Conservation (phyloP, 2,797 vertebrate species). For the Adelosebastes latens region DNA sequence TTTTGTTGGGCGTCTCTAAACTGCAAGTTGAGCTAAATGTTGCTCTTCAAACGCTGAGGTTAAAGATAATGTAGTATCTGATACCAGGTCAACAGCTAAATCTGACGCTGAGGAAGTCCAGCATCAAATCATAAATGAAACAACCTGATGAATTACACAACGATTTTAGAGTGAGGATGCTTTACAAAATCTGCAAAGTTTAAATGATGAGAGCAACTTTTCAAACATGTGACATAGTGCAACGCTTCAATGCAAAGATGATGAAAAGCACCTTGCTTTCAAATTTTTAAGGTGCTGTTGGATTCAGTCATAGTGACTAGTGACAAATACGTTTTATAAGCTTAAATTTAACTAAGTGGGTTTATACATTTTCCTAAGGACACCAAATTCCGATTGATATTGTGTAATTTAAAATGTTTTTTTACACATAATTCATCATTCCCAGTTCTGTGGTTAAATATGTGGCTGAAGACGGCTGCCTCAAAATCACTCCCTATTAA, state of each 20-base stretch:
- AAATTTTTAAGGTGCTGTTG: not conserved
- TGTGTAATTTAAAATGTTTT: not conserved
- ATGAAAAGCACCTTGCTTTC: not conserved
- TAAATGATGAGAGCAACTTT: not conserved
- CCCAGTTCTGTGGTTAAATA: not conserved
- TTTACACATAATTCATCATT: not conserved
- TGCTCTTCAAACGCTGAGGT: constrained; percentile 3
- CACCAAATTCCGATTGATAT: not conserved
- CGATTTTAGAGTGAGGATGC: not conserved
- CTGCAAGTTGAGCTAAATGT: not conserved
- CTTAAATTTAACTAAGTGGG: not conserved
- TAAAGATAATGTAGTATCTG: not conserved
- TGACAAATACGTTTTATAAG: not conserved
- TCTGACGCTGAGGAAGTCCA: not conserved
- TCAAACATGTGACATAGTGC: constrained; percentile 1
- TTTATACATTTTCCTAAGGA: not conserved
- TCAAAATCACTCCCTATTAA: not conserved
- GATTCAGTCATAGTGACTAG: not conserved
- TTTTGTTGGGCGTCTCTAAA: not conserved
- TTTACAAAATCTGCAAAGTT: not conserved
- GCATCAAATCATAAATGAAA: not conserved
- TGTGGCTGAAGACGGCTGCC: not conserved
- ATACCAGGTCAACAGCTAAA: not conserved
- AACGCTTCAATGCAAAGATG: constrained; percentile 50
- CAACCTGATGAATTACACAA: not conserved